phyloP scores from a whole-genome alignment of 2,113 vertebrate genomes.

The Hyla sarda region DNA sequence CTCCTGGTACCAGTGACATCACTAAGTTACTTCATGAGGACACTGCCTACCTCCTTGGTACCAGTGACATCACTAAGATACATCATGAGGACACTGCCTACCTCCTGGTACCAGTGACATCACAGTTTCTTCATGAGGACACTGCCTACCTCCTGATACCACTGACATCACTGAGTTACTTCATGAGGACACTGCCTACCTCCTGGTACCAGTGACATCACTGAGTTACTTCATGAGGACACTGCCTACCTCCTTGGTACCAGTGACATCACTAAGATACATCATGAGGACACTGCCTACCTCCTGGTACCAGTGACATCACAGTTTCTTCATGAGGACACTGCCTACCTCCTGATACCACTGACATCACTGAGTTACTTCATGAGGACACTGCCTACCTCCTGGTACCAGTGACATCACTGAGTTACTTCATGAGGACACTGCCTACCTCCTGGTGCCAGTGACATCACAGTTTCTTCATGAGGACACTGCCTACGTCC shows the following conservation, averaged over 20 bases:
- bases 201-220: background rate
- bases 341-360: background rate
- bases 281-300: too few relatives aligned
- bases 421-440: background rate
- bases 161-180: background rate
- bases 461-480: background rate
- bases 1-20: background rate
- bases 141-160: background rate
- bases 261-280: background rate
- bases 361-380: background rate
- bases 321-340: background rate
- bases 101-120: background rate
- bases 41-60: background rate
- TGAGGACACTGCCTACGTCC: background rate
- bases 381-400: background rate
- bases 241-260: background rate
- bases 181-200: background rate
- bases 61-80: background rate
- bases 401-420: background rate
- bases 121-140: background rate
- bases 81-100: too few relatives aligned
- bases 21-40: background rate
- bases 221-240: background rate
- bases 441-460: background rate
- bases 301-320: background rate